phyloP scores from a whole-genome alignment of 2,797 vertebrate genomes.

The Molossus alvarezi region DNA sequence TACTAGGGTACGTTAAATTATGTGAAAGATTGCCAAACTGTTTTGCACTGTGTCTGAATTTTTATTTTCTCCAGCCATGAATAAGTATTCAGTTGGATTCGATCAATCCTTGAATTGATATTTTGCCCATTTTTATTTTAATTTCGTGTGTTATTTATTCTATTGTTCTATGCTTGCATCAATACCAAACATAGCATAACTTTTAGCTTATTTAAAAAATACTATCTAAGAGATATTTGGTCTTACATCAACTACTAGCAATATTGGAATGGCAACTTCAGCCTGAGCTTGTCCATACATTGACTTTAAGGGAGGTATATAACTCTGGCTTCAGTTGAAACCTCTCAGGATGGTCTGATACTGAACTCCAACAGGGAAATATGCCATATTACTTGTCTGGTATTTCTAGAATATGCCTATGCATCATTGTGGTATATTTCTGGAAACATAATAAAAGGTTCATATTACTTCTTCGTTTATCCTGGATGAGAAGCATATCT shows the following conservation, averaged over 20 bases:
- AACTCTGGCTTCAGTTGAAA: not conserved
- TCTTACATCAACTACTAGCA: not conserved
- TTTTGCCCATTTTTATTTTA: not conserved
- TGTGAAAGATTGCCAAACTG: not conserved
- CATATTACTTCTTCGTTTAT: conserved; percentile 12
- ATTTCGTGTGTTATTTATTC: not conserved
- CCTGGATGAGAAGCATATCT: not conserved
- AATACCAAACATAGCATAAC: not conserved
- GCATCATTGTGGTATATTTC: not conserved
- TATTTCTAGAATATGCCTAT: conserved; percentile 34
- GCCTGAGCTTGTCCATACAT: not conserved
- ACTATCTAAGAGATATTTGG: not conserved
- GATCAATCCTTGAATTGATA: not conserved
- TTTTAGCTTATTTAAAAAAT: conserved; percentile 36
- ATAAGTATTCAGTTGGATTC: not conserved
- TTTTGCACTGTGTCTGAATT: conserved; percentile 27
- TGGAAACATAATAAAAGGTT: not conserved
- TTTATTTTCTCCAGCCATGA: not conserved
- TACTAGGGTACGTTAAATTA: not conserved
- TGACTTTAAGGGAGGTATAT: not conserved
- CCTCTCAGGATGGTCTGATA: not conserved
- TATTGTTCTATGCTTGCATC: not conserved
- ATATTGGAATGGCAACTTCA: not conserved
- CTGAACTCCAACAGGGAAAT: not conserved
- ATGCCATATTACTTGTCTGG: not conserved